Base-by-base conservation (phyloP, 2,888 invertebrate species). In the Pterobdella sp. region DNA sequence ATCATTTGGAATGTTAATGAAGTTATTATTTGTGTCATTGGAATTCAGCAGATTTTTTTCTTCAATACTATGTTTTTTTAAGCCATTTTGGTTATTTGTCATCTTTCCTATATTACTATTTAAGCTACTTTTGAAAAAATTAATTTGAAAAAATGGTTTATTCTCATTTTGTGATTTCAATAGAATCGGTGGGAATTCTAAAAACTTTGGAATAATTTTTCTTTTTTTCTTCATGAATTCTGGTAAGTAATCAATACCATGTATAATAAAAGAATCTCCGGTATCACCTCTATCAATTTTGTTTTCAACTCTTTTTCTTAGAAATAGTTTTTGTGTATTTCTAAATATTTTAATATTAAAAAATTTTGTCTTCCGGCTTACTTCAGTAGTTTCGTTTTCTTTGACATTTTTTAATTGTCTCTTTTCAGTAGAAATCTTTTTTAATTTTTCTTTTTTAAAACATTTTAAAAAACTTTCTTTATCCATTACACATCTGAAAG, bases 171-270 rank as follows among this genome's bases (percentile, higher is more conserved):
- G 60, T 26, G 26, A 56, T 22, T 26, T 56, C 14, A 26, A 56
- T 26, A 56, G 26, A 56, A 56, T 26, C 26, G 60, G n/a, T 56
- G 4, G 60, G 4, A 56, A 56, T n/a, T 56, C 60, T 10, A 74
- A 31, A 64, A 74, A 66, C 36, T 74, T 74, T 31, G 66, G 64
- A 1, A 71, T 52, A 52, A 52, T 49, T 65, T 71, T 74, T 65
- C 49, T 64, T 37, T 69, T 65, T 36, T 49, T 70, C 69, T 74
- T 74, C 35, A 49, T 70, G 18, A 49, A 70, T 10, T 74, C 74
- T 29, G 74, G 74, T 26, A 74, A 52, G 35, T 74, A 74, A 69
- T 74, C 74, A 32, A 74, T 70, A 18, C 74, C 74, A 29, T 71
- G 66, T 18, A 74, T 35, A 32, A 74, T 34, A 32, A 74, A 74